phyloP scores from a whole-genome alignment of 2,888 invertebrate genomes.

The Artemia sinica region DNA sequence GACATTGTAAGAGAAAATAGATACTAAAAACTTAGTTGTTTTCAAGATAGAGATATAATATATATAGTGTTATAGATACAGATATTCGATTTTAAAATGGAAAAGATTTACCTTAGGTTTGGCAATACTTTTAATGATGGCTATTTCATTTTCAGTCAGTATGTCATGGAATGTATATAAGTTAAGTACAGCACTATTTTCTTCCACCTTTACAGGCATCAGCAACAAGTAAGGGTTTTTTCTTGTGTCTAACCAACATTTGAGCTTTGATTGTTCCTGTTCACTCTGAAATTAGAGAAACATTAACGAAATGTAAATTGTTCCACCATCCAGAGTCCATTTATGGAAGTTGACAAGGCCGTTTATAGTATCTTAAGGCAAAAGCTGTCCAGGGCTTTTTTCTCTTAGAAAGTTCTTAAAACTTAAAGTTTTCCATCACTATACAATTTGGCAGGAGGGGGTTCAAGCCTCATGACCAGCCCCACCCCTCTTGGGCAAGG shows the following conservation, averaged over 20 bases:
- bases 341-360: too few relatives aligned
- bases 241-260: slow-evolving; percentile 27
- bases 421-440: too few relatives aligned
- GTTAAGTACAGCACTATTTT: slow-evolving; percentile 27
- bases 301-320: too few relatives aligned
- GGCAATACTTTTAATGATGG: slow-evolving; percentile 26
- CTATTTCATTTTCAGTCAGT: slow-evolving; percentile 27
- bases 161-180: slow-evolving; percentile 29
- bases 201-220: slow-evolving; percentile 29
- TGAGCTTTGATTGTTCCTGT: slow-evolving; percentile 25
- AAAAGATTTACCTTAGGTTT: slow-evolving; percentile 25
- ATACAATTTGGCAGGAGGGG: too few relatives aligned
- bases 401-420: too few relatives aligned
- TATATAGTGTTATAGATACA: not conserved
- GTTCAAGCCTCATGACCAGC: too few relatives aligned
- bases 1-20: too few relatives aligned
- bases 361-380: too few relatives aligned
- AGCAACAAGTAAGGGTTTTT: slow-evolving; percentile 26
- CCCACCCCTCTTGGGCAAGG: too few relatives aligned
- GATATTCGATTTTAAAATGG: not conserved
- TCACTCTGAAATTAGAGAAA: slow-evolving; percentile 22
- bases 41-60: not conserved
- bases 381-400: too few relatives aligned
- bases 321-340: too few relatives aligned
- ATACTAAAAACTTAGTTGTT: too few relatives aligned